Evolutionary conservation across 2,888 invertebrate genomes (phyloP).

Genomic region (Tipula helvola): DNA sequence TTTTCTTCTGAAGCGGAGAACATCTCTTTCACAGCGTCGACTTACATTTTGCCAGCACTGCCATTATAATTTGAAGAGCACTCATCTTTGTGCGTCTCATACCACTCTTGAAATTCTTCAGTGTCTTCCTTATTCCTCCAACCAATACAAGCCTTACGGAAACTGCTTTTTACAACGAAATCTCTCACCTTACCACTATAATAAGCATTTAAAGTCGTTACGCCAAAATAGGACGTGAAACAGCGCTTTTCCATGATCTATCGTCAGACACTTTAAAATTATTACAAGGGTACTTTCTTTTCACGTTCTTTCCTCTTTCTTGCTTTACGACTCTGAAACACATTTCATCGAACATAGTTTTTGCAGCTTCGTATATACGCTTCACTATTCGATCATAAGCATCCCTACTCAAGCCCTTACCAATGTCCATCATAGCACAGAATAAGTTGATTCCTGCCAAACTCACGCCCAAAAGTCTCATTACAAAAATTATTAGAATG

Average conservation of each 20-base stretch:
- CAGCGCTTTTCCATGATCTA: not conserved
- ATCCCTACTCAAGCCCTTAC: no score
- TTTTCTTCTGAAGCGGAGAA: slow-evolving; percentile 15
- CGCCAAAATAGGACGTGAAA: not conserved
- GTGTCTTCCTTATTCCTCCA: slow-evolving; percentile 14
- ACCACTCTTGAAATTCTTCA: slow-evolving; percentile 17
- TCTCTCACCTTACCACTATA: not conserved
- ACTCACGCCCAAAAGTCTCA: not conserved
- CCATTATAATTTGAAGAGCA: slow-evolving; percentile 18
- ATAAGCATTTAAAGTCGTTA: not conserved
- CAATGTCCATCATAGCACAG: slow-evolving; percentile 18
- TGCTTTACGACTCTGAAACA: not conserved
- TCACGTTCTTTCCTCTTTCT: not conserved
- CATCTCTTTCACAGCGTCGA: slow-evolving; percentile 16
- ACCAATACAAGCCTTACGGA: slow-evolving; percentile 10
- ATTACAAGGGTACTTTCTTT: not conserved
- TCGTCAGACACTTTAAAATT: not conserved
- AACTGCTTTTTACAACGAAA: slow-evolving; percentile 6
- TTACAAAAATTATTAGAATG: not conserved
- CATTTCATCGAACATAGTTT: not conserved
- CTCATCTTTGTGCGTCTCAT: not conserved
- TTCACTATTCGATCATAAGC: not conserved
- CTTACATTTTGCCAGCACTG: slow-evolving; percentile 18
- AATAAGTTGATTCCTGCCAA: not conserved
- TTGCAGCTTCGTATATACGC: not conserved